Evolutionary conservation across 1,140 invertebrate species (phyloP), one percentile per base, ranked within the genome.

Genomic region (Bradynema listronoti): DNA sequence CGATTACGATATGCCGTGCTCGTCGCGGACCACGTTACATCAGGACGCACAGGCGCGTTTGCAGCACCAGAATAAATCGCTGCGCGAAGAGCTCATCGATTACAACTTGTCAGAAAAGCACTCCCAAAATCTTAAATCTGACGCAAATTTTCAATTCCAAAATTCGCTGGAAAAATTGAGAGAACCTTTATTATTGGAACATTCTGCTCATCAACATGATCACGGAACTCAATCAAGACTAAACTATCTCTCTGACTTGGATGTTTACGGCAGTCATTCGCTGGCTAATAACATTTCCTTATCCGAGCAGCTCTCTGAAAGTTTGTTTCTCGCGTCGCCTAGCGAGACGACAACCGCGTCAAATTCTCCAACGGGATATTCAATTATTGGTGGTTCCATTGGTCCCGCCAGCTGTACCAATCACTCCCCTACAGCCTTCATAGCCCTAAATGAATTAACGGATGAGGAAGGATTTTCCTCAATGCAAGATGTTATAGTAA

Each of bases 1-100:
- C n/a, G n/a, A n/a, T n/a, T n/a, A n/a, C n/a, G 60, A 62, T 34
- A 43, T 47, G 58, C 56, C 60, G 33, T 62, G 60, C 41, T 62
- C 60, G 16, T 62, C 60, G 19, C 25, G 52, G 52, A 62, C 25
- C 25, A 22, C 50, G 24, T 58, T 58, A n/a, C 32, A 45, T n/a
- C 9, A 11, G 50, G 19, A 39, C n/a, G 22, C 27, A 7, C 49
- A 19, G 19, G 0, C 25, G 3, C 49, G 16, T 33, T 30, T 29
- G 5, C 47, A 50, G 33, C 4, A 19, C 25, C 24, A 33, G 19
- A 51, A n/a, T n/a, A n/a, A n/a, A n/a, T 39, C 36, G 19, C 36
- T 11, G 19, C 11, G 19, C 19, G 36, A 11, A 11, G 47, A 19
- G 16, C 9, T 50, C 2, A 24, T 4, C 3, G 27, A 50, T 5